These are phyloP conservation scores for Petrocephalus microphthalmus DNA, from an alignment of 2,113 vertebrate genomes.

Conservation along the genomic window DNA sequence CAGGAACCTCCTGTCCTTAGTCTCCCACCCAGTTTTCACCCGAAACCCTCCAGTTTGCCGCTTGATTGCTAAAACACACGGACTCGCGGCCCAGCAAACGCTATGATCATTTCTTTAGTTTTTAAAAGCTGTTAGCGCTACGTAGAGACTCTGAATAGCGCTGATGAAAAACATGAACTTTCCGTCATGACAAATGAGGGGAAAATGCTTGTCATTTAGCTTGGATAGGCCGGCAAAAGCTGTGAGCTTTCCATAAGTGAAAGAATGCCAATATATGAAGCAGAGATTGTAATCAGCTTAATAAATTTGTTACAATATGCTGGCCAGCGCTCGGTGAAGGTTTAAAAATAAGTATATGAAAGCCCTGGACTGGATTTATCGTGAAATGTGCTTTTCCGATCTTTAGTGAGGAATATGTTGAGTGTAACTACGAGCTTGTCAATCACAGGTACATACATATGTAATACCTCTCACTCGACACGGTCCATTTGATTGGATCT, in stretches of 20 bases:
- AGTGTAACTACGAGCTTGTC: neutral
- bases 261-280: neutral
- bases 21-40: slow-evolving; percentile 52
- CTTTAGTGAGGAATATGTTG: neutral
- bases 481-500: neutral
- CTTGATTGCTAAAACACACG: neutral
- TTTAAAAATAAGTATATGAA: neutral
- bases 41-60: slow-evolving; percentile 35
- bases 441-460: neutral
- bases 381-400: neutral
- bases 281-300: neutral
- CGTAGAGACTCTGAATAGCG: neutral
- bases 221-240: neutral
- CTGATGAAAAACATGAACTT: neutral
- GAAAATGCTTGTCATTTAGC: neutral
- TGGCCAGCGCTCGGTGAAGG: neutral
- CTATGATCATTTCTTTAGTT: neutral
- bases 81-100: neutral
- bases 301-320: neutral
- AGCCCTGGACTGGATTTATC: neutral
- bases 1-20: neutral
- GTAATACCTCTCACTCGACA: neutral
- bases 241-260: neutral
- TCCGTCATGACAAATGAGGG: neutral
- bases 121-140: neutral